These are phyloP conservation scores for Leptopilina drosophilae DNA, from an alignment of 2,888 invertebrate species.

Conservation along the genomic window DNA sequence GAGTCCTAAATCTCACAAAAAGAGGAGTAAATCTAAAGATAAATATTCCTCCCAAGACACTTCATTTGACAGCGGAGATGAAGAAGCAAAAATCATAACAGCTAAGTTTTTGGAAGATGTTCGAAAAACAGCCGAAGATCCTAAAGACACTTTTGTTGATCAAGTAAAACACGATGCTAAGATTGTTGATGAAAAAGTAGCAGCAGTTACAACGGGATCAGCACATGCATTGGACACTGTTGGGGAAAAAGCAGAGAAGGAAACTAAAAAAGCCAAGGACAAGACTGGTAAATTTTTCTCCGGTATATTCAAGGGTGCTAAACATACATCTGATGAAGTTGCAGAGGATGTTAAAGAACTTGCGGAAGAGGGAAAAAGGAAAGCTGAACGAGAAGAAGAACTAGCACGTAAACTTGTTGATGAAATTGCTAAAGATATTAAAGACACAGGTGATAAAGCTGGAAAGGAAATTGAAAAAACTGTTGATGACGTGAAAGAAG, in stretches of 20 bases:
- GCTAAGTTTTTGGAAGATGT: conserved; percentile 66
- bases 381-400: conserved; percentile 63
- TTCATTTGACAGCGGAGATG: conserved; percentile 70
- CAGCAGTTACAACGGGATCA: conserved; percentile 18
- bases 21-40: conserved; percentile 67
- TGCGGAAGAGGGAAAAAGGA: conserved; percentile 65
- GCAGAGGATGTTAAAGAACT: conserved; percentile 62
- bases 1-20: conserved; percentile 67
- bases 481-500: conserved; percentile 28
- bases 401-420: conserved; percentile 52
- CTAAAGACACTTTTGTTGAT: conserved; percentile 52
- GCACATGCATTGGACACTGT: conserved; percentile 17
- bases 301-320: conserved; percentile 55
- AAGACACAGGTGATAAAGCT: conserved; percentile 36
- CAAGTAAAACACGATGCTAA: conserved; percentile 50
- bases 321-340: conserved; percentile 51
- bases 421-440: conserved; percentile 45
- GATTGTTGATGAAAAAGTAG: conserved; percentile 45
- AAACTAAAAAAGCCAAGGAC: conserved; percentile 54
- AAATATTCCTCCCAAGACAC: conserved; percentile 66
- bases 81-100: conserved; percentile 65
- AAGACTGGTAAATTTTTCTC: conserved; percentile 59
- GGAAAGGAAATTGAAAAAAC: conserved; percentile 32
- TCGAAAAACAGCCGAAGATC: conserved; percentile 60
- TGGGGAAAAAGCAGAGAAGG: conserved; percentile 49